Evolutionary conservation across 2,113 vertebrate species (phyloP), one percentile per base, ranked within the genome.

Genomic region (Chrysemys picta): DNA sequence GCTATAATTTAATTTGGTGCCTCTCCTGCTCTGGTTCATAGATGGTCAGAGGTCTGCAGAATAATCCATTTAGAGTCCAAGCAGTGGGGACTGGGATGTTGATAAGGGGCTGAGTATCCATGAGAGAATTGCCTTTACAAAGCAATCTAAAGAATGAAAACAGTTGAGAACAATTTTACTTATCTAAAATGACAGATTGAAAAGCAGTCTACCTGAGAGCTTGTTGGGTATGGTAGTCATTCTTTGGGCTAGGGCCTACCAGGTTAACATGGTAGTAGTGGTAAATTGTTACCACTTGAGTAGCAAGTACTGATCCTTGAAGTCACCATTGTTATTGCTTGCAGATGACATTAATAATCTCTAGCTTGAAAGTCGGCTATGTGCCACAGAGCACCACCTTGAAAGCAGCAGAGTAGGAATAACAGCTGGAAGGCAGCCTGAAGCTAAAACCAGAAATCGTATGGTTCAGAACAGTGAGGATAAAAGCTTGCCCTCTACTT

Each of bases 41-140:
- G 24, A 49, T 8, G 80, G 22, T 57, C 10, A 47, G 29, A 0
- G 1, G 19, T 69, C 3, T 0, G 14, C n/a, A 54, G 52, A 54
- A 50, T 91, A 76, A 82, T 89, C 35, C 25, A 94, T 87, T 47
- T n/a, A 93, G 54, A 57, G 82, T 10, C 11, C 25, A 80, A 90
- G 19, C 22, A 83, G 3, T 3, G 38, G 35, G 56, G 65, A 84
- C 29, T 62, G 56, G 84, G 54, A 49, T 83, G 22, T 80, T 94
- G 54, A n/a, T 90, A 84, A 4, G 83, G 59, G 14, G 25, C 85
- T 83, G 0, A 0, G 49, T 17, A 38, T 31, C 6, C 88, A 54
- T 35, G 49, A 85, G 49, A 53, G 45, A 85, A 42, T 90, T 87
- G 27, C 8, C 65, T 31, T 83, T 42, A 52, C 38, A 65, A 91